Evolutionary conservation across 2,888 invertebrate genomes (phyloP).

Genomic region (Diogma glabrata): DNA sequence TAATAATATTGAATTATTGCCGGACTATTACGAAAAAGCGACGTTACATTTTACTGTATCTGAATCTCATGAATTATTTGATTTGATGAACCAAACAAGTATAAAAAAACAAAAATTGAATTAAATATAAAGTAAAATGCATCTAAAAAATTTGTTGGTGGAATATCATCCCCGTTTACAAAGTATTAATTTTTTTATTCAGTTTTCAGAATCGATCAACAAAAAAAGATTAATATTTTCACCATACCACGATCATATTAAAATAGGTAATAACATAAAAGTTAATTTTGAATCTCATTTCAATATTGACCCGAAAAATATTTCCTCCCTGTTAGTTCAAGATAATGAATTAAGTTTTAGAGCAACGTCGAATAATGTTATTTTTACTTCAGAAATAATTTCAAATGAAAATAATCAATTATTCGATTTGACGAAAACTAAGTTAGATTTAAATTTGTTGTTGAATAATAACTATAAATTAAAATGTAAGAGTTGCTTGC

Average conservation of each 20-base stretch:
- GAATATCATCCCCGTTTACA: conserved; percentile 12
- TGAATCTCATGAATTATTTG: conserved; percentile 62
- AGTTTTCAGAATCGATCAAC: conserved; percentile 4
- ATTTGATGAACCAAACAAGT: conserved; percentile 34
- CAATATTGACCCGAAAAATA: neutral
- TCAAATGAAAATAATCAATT: neutral
- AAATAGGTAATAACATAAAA: neutral
- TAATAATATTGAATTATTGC: conserved; percentile 69
- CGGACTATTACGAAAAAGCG: conserved; percentile 73
- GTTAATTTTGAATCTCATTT: neutral
- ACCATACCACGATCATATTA: neutral
- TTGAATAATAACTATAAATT: conserved; percentile 11
- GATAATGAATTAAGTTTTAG: conserved; percentile 6
- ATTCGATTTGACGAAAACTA: neutral
- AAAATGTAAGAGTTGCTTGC: conserved; percentile 16
- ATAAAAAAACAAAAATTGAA: no score
- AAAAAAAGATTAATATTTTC: neutral
- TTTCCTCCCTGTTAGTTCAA: neutral
- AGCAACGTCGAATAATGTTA: neutral
- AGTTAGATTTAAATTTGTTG: neutral
- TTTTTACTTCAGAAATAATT: neutral
- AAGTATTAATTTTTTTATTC: conserved; percentile 12
- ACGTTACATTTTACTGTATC: conserved; percentile 69
- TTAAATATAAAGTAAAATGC: neutral
- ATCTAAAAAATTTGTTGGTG: conserved; percentile 8